Conservation (phyloP, 1,140 invertebrate species). For the Nylanderia fulva region DNA sequence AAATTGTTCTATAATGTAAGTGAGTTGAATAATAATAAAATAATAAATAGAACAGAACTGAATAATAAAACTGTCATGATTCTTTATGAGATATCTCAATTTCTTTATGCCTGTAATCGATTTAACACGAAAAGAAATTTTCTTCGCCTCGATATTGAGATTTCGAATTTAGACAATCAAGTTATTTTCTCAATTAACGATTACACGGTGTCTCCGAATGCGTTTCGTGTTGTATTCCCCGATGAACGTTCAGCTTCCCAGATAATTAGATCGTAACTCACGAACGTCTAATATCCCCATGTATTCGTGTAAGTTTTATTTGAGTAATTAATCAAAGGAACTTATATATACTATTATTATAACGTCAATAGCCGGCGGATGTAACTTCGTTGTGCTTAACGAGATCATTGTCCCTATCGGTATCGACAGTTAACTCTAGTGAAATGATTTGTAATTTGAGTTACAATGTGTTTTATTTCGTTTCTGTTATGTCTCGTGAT, state of each 20-base stretch:
- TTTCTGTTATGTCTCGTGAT: not conserved
- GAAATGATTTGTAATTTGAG: slow-evolving; percentile 61
- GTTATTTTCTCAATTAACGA: slow-evolving; percentile 22
- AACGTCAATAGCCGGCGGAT: slow-evolving; percentile 55
- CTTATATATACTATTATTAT: slow-evolving; percentile 64
- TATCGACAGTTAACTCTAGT: slow-evolving; percentile 57
- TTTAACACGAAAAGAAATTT: not conserved
- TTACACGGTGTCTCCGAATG: slow-evolving; percentile 1
- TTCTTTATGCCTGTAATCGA: not conserved
- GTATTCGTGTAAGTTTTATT: slow-evolving; percentile 57
- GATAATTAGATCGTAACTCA: slow-evolving; percentile 72
- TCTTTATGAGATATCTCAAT: not conserved
- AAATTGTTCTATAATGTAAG: not conserved
- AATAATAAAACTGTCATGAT: not conserved
- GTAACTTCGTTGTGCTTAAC: slow-evolving; percentile 60
- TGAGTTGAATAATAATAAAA: not conserved
- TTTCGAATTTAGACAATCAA: slow-evolving; percentile 24
- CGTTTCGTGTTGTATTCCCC: slow-evolving; percentile 26
- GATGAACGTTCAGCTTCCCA: not conserved
- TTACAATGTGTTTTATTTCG: slow-evolving; percentile 42
- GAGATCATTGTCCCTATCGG: slow-evolving; percentile 67
- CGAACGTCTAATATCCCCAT: slow-evolving; percentile 57
- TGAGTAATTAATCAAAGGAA: slow-evolving; percentile 69
- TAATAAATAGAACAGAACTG: not conserved
- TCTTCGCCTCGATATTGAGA: not conserved